phyloP scores from a whole-genome alignment of 2,797 vertebrate genomes.

The Chiloscyllium punctatum region DNA sequence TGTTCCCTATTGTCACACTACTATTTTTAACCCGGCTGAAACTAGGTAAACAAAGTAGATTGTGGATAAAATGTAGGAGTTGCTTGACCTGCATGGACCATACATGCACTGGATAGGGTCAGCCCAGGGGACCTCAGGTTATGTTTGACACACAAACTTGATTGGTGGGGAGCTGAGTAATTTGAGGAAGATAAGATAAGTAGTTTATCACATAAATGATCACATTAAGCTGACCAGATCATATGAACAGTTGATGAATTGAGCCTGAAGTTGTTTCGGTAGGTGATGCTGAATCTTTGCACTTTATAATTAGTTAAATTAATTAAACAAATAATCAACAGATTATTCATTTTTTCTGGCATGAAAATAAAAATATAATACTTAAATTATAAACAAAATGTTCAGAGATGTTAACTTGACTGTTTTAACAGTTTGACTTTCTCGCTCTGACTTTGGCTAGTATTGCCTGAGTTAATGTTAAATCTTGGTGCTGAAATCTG shows the following conservation, averaged over 20 bases:
- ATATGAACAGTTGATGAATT: too few relatives aligned
- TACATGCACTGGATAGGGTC: neutral
- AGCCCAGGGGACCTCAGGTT: neutral
- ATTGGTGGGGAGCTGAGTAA: neutral
- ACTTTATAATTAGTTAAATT: slow-evolving; percentile 5
- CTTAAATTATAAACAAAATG: neutral
- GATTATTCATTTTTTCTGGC: too few relatives aligned
- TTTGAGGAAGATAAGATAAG: neutral
- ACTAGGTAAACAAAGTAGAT: neutral
- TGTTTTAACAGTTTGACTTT: neutral
- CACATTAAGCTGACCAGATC: neutral
- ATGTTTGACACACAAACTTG: neutral
- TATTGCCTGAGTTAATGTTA: neutral
- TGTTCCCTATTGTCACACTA: neutral
- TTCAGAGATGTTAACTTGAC: neutral
- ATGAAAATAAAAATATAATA: neutral
- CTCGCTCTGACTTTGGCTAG: neutral
- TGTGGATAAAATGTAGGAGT: neutral
- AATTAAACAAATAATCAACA: slow-evolving; percentile 29
- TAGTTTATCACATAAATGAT: neutral
- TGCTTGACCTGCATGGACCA: neutral
- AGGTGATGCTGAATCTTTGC: neutral
- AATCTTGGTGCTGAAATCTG: neutral
- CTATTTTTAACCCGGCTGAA: neutral
- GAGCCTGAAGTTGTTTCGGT: neutral